These are phyloP conservation scores for Anguilla obscura DNA, from an alignment of 2,797 vertebrate genomes.

Conservation along the genomic window DNA sequence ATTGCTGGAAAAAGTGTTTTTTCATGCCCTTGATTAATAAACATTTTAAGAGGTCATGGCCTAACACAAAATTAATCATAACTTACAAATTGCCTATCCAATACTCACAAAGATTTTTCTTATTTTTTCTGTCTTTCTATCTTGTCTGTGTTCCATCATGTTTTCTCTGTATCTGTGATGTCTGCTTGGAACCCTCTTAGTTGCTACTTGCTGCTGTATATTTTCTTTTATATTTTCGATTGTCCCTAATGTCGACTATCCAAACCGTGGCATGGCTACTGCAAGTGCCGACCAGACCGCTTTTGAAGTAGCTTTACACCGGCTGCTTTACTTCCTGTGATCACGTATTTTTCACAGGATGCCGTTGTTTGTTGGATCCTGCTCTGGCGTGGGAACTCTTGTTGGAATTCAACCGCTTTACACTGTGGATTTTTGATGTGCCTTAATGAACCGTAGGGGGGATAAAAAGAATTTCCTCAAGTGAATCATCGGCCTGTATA, in stretches of 20 bases:
- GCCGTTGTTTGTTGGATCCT: background rate
- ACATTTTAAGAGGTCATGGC: background rate
- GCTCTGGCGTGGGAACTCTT: background rate
- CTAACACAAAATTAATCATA: background rate
- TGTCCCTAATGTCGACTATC: background rate
- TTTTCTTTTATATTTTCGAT: background rate
- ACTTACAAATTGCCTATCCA: background rate
- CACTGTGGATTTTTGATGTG: background rate
- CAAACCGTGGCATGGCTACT: background rate
- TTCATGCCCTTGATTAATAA: background rate
- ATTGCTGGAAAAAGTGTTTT: background rate
- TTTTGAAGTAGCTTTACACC: background rate
- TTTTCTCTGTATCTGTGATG: no score
- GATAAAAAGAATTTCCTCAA: background rate
- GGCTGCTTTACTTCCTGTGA: background rate
- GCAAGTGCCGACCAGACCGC: background rate
- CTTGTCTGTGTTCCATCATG: no score
- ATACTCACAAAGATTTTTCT: background rate
- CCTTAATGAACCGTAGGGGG: background rate
- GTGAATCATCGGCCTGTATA: background rate
- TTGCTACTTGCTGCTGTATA: background rate
- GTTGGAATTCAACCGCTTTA: background rate
- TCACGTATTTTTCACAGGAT: background rate
- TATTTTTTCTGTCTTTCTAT: no score
- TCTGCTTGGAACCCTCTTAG: background rate